Conservation (phyloP, 2,797 vertebrate species). For the Uromys caudimaculatus region DNA sequence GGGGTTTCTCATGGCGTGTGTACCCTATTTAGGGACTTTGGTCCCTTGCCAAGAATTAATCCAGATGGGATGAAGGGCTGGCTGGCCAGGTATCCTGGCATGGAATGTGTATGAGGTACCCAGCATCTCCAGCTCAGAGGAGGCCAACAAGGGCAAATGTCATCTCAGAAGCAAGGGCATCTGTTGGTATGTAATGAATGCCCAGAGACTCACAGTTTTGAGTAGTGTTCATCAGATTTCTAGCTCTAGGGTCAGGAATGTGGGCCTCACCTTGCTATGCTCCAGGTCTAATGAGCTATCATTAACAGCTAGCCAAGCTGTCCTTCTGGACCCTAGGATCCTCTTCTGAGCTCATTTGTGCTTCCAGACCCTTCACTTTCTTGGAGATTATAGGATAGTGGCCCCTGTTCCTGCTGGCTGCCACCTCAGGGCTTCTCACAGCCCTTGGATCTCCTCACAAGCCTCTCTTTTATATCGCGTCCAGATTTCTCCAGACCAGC, state of each 20-base stretch:
- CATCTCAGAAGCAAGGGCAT: not conserved
- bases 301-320: not conserved
- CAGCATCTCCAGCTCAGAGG: too few relatives aligned
- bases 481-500: not conserved
- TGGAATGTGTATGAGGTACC: too few relatives aligned
- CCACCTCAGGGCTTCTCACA: fast-evolving
- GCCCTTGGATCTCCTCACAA: fast-evolving
- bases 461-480: fast-evolving
- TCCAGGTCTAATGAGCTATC: not conserved
- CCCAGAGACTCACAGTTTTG: not conserved
- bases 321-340: not conserved
- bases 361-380: not conserved
- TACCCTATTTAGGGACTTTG: too few relatives aligned
- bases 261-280: fast-evolving
- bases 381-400: not conserved
- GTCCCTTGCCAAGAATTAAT: not conserved
- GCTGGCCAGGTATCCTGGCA: not conserved
- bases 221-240: fast-evolving
- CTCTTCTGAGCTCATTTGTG: not conserved
- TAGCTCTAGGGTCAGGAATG: not conserved
- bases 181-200: not conserved
- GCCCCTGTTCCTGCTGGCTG: not conserved
- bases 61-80: fast-evolving
- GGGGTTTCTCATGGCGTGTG: too few relatives aligned
- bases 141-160: not conserved